These are phyloP conservation scores for Cheilosia vernalis DNA, from an alignment of 2,888 invertebrate species.

Conservation along the genomic window DNA sequence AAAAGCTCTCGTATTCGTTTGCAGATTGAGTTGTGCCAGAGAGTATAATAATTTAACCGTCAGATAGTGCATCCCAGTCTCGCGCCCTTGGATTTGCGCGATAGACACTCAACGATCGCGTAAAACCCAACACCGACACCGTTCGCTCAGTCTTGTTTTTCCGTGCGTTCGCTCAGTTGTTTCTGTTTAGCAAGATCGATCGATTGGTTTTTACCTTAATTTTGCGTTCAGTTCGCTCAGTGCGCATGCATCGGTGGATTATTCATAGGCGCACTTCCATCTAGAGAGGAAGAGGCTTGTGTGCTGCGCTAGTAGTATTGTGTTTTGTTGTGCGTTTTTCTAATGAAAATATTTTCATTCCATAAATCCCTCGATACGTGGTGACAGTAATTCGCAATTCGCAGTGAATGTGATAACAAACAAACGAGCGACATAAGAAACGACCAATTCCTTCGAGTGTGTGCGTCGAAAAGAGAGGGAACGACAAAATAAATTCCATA, in stretches of 20 bases:
- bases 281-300: constrained; percentile 80
- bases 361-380: constrained; percentile 30
- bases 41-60: constrained; percentile 31
- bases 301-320: constrained; percentile 54
- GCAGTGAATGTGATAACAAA: constrained; percentile 49
- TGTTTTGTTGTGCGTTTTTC: constrained; percentile 46
- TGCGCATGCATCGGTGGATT: constrained; percentile 78
- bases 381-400: constrained; percentile 30
- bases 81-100: not conserved
- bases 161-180: constrained; percentile 65
- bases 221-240: constrained; percentile 66
- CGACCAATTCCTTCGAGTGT: constrained; percentile 44
- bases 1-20: constrained; percentile 32
- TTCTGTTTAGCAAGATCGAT: constrained; percentile 45
- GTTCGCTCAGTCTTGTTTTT: constrained; percentile 64
- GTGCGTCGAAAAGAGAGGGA: constrained; percentile 67
- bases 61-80: constrained; percentile 39
- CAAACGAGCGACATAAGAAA: constrained; percentile 62
- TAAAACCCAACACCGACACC: constrained; percentile 25
- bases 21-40: constrained; percentile 43
- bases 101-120: constrained; percentile 18
- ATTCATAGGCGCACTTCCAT: constrained; percentile 83
- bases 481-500: constrained; percentile 36
- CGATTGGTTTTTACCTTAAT: constrained; percentile 59
- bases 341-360: constrained; percentile 33